phyloP scores from a whole-genome alignment of 2,888 invertebrate species.

The Phyllotreta striolata region DNA sequence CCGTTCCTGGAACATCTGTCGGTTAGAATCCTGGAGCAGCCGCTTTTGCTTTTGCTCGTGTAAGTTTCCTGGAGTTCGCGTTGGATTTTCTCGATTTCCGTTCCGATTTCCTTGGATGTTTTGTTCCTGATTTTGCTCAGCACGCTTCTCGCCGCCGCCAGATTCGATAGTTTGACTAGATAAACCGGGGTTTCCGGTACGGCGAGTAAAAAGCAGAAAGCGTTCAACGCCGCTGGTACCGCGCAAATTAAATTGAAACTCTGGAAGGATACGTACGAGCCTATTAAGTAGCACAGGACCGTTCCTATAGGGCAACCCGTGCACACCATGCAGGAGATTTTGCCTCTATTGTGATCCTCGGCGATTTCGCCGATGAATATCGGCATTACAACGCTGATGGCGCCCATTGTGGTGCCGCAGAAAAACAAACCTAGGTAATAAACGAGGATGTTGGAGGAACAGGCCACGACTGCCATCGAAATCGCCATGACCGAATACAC shows the following conservation, averaged over 20 bases:
- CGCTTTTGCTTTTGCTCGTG: constrained; percentile 22
- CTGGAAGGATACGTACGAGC: constrained; percentile 42
- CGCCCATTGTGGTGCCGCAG: constrained; percentile 7
- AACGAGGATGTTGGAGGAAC: constrained; percentile 10
- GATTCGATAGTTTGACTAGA: constrained; percentile 60
- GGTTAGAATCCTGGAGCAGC: constrained; percentile 29
- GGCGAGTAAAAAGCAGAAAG: constrained; percentile 12
- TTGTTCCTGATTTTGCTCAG: constrained; percentile 16
- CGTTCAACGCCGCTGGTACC: constrained; percentile 35
- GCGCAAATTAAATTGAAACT: constrained; percentile 40
- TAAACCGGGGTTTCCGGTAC: constrained; percentile 47
- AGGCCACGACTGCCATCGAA: constrained; percentile 2
- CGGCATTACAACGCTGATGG: constrained; percentile 61
- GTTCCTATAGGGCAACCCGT: constrained; percentile 42
- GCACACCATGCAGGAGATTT: constrained; percentile 64
- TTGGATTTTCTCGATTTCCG: constrained; percentile 6
- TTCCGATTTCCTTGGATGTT: not conserved
- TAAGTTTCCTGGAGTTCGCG: not conserved
- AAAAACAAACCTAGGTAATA: constrained; percentile 8
- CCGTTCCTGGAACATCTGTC: constrained; percentile 59
- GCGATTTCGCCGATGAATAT: constrained; percentile 89
- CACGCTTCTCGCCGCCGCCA: constrained; percentile 68
- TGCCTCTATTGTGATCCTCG: constrained; percentile 79
- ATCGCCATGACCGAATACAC: not conserved
- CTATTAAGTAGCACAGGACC: constrained; percentile 43